Conservation (phyloP, 2,113 vertebrate genomes). For the Pipra filicauda region DNA sequence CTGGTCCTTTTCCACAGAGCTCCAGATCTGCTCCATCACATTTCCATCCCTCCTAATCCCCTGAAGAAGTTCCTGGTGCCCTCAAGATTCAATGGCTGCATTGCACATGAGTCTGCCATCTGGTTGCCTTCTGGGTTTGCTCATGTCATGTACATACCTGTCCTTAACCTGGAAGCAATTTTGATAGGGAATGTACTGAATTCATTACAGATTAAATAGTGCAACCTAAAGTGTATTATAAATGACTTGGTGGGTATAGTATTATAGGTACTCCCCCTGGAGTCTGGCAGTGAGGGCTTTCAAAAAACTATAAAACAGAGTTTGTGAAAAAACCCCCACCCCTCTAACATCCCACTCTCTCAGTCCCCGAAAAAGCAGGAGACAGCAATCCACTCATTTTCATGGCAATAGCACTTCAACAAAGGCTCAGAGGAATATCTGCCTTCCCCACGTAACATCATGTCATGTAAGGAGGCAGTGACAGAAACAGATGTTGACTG, state of each 20-base stretch:
- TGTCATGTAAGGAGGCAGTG: neutral
- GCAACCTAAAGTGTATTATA: neutral
- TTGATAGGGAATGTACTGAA: neutral
- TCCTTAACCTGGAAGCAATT: neutral
- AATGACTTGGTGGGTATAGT: neutral
- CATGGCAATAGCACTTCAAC: neutral
- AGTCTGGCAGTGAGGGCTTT: neutral
- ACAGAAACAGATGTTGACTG: neutral
- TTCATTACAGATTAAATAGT: neutral
- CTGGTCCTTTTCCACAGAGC: neutral
- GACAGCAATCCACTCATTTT: neutral
- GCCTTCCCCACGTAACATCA: neutral
- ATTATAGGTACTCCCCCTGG: accelerated
- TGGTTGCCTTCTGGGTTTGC: neutral
- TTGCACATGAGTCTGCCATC: neutral
- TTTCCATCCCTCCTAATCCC: neutral
- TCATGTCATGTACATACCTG: neutral
- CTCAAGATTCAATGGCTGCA: neutral
- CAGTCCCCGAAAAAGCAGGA: neutral
- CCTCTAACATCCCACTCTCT: neutral
- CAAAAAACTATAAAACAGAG: neutral
- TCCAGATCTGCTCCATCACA: neutral
- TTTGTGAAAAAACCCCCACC: neutral
- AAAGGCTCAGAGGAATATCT: neutral
- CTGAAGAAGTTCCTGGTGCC: neutral